Conservation (phyloP, 2,797 vertebrate species). For the Falco cherrug region DNA sequence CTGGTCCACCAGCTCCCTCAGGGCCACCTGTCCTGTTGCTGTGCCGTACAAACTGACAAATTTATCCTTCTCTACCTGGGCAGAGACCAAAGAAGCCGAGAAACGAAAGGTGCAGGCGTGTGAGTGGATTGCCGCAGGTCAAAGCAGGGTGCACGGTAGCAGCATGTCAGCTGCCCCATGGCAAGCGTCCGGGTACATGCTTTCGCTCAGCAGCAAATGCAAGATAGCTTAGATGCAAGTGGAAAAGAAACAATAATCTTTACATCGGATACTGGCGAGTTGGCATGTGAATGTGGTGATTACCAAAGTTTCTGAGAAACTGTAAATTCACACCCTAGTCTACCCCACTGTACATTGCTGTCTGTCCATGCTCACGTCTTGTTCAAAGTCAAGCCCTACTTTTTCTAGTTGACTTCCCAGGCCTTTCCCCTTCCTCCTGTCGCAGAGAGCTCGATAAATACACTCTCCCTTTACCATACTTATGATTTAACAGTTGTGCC, state of each 20-base stretch:
- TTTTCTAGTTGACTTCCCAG: not conserved
- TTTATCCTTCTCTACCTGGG: not conserved
- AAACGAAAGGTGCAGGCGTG: not conserved
- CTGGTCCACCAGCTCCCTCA: not conserved
- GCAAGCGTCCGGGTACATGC: not conserved
- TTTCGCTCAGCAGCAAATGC: not conserved
- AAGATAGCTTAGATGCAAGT: not conserved
- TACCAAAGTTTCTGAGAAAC: not conserved
- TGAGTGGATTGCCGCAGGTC: accelerated
- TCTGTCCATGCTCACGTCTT: not conserved
- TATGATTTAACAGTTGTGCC: not conserved
- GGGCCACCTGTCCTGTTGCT: not conserved
- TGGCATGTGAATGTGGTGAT: not conserved
- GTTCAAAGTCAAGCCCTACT: not conserved
- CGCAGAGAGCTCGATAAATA: not conserved
- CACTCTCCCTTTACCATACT: not conserved
- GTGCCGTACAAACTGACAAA: no score
- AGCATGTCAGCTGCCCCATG: not conserved
- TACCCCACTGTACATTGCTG: not conserved
- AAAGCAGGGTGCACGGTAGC: not conserved
- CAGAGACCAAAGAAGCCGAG: not conserved
- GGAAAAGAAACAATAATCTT: not conserved
- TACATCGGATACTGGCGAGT: not conserved
- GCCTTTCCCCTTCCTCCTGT: not conserved
- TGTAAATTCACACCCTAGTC: not conserved